phyloP scores from a whole-genome alignment of 2,888 invertebrate species.

The Trileptium ribeirensis region DNA sequence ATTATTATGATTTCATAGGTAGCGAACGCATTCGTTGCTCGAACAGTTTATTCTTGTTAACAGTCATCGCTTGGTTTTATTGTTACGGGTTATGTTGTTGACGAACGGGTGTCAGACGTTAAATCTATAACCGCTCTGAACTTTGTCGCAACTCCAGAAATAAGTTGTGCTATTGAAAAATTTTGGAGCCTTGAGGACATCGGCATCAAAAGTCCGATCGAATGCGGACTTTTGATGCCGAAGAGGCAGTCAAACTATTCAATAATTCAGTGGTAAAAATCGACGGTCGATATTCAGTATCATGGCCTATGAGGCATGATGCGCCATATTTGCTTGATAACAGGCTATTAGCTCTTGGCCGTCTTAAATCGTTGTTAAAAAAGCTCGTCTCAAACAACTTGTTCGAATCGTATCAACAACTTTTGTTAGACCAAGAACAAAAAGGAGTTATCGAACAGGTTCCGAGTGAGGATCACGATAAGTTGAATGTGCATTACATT shows the following conservation, averaged over 20 bases:
- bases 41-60: too few species aligned
- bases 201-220: neutral
- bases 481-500: constrained; percentile 27
- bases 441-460: constrained; percentile 25
- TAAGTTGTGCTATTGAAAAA: neutral
- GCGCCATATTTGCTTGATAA: neutral
- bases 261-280: neutral
- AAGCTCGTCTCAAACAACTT: neutral
- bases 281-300: neutral
- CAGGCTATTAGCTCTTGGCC: neutral
- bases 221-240: neutral
- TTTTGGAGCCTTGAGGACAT: neutral
- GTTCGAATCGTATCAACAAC: constrained; percentile 20
- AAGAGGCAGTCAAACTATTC: neutral
- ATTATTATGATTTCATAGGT: too few species aligned
- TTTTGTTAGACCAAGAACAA: constrained; percentile 21
- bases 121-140: neutral
- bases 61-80: too few species aligned
- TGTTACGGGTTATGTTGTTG: neutral
- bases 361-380: neutral
- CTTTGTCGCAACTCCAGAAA: neutral
- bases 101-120: neutral
- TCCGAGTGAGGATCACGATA: neutral
- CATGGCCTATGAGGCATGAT: neutral
- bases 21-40: too few species aligned